Percentiles rank a stretch among this genome's conserved stretches.
Conservation (phyloP, 2,113 vertebrate genomes). For the Embiotoca jacksoni region DNA sequence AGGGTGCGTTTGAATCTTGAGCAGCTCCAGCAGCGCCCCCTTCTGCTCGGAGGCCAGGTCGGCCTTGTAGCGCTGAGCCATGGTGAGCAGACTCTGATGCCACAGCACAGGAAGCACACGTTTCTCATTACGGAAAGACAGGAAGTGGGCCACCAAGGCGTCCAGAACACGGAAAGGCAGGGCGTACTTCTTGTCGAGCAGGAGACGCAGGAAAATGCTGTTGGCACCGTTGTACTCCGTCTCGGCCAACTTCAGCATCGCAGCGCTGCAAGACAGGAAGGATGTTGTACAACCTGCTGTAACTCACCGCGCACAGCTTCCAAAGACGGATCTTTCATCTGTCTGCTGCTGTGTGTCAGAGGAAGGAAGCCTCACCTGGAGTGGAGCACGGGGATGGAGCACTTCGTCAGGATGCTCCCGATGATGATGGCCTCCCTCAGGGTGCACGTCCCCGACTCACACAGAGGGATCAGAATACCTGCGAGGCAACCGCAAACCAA, state of each 20-base stretch:
- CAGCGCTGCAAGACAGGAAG: constrained; percentile 83
- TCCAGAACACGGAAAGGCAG: constrained; percentile 98
- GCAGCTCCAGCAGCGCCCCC: constrained; percentile 90
- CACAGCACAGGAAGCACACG: constrained; percentile 94
- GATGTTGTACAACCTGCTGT: neutral
- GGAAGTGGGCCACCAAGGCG: constrained; percentile 95
- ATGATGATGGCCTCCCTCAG: constrained; percentile 96
- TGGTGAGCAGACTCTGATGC: constrained; percentile 95
- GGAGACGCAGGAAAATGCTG: constrained; percentile 96
- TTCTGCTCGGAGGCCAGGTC: constrained; percentile 96
- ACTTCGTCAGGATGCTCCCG: constrained; percentile 95
- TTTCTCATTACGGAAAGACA: constrained; percentile 90
- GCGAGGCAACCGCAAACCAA: neutral
- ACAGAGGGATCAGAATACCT: constrained; percentile 97
- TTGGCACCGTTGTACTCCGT: constrained; percentile 97
- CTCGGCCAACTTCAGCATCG: constrained; percentile 97
- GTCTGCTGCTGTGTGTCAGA: neutral
- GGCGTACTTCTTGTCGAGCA: constrained; percentile 98
- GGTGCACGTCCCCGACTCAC: constrained; percentile 95
- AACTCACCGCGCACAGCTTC: neutral
- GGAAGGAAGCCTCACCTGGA: constrained; percentile 88
- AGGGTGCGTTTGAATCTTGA: constrained; percentile 90
- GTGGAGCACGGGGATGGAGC: constrained; percentile 96
- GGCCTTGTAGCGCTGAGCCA: constrained; percentile 96
- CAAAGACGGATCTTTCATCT: neutral